These are phyloP conservation scores for Platysternon megacephalum DNA, from an alignment of 2,113 vertebrate genomes.

Conservation along the genomic window DNA sequence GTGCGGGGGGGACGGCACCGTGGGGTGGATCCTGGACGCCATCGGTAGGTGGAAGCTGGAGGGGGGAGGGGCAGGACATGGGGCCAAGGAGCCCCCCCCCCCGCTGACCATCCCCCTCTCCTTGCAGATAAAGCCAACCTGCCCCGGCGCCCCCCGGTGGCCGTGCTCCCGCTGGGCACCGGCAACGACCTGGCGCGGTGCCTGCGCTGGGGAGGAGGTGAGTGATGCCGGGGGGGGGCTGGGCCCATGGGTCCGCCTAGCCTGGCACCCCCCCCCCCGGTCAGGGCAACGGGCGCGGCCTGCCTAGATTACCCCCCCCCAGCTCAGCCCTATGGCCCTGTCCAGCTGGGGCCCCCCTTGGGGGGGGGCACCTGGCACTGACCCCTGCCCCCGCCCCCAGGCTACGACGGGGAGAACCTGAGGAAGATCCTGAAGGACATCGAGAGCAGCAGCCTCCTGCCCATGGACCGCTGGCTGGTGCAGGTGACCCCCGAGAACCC, in stretches of 20 bases:
- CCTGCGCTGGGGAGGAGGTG: slow-evolving; percentile 94
- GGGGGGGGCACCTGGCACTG: background rate
- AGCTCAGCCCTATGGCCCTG: background rate
- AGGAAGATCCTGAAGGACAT: slow-evolving; percentile 87
- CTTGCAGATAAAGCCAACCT: slow-evolving; percentile 87
- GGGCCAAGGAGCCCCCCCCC: background rate
- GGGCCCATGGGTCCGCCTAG: no score
- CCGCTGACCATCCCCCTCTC: background rate
- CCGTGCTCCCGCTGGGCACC: slow-evolving; percentile 92
- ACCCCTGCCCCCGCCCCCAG: slow-evolving; percentile 58
- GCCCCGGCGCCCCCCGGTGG: slow-evolving; percentile 85
- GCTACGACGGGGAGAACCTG: slow-evolving; percentile 90
- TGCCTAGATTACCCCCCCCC: no score
- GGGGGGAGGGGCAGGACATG: background rate
- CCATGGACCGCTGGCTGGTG: slow-evolving; percentile 91
- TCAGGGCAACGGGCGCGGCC: no score
- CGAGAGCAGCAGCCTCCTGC: slow-evolving; percentile 80
- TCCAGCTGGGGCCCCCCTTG: background rate
- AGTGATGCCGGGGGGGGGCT: slow-evolving; percentile 3
- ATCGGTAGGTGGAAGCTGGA: slow-evolving; percentile 82
- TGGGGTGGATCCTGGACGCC: slow-evolving; percentile 93
- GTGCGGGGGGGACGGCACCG: slow-evolving; percentile 92
- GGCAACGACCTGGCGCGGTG: slow-evolving; percentile 94
- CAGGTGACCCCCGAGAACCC: slow-evolving; percentile 85
- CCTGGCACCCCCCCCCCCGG: background rate